These are phyloP conservation scores for Rhinella marina DNA, from an alignment of 2,797 vertebrate genomes.

Conservation along the genomic window DNA sequence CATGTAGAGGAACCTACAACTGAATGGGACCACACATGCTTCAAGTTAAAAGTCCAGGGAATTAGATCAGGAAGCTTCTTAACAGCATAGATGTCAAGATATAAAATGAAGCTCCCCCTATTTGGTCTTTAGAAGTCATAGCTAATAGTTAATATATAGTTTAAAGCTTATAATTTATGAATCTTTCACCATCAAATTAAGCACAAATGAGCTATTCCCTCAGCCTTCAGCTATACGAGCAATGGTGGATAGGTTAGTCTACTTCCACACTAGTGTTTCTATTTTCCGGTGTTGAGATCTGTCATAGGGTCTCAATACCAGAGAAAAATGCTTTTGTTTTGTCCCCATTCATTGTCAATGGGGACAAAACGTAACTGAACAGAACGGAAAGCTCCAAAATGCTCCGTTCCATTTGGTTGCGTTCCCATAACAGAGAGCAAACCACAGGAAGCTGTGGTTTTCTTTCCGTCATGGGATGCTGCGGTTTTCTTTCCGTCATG, in stretches of 20 bases:
- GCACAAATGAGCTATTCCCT: background rate
- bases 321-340: too few species aligned
- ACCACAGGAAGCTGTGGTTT: too few species aligned
- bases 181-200: background rate
- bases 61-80: background rate
- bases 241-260: background rate
- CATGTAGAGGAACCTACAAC: background rate
- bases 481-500: too few species aligned
- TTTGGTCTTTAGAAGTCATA: background rate
- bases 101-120: background rate
- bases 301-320: too few species aligned
- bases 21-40: conserved; percentile 24
- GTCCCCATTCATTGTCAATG: too few species aligned
- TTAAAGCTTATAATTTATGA: background rate
- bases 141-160: background rate
- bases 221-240: background rate
- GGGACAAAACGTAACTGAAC: too few species aligned
- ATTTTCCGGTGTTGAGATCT: too few species aligned
- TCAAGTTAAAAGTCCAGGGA: background rate
- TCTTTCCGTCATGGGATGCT: too few species aligned
- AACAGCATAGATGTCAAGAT: background rate
- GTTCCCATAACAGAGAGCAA: too few species aligned
- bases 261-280: too few species aligned
- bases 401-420: too few species aligned
- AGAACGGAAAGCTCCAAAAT: too few species aligned